Percentiles rank a stretch among this genome's conserved stretches.
Evolutionary conservation across 2,113 vertebrate genomes (phyloP).

Genomic region (Vulpes ferrilata): DNA sequence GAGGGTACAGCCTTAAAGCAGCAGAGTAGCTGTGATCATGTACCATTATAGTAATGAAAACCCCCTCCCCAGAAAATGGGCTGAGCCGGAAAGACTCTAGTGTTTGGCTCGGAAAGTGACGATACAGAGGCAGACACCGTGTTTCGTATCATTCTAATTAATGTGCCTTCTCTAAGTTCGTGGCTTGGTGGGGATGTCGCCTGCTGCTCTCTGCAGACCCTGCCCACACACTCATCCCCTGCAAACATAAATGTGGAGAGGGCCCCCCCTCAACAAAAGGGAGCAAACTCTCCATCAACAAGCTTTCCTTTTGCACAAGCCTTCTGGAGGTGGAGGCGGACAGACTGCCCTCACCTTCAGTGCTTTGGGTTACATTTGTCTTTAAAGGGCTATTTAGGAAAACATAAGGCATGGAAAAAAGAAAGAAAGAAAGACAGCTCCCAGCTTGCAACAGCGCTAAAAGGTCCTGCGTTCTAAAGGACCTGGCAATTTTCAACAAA

Average conservation of each 20-base stretch:
- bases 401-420: slow-evolving; percentile 31
- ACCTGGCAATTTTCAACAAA: not conserved
- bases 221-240: not conserved
- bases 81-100: not conserved
- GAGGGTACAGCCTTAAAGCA: not conserved
- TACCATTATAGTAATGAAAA: not conserved
- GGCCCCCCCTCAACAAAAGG: not conserved
- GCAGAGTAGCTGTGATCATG: not conserved
- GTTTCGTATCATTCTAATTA: not conserved
- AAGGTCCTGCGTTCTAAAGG: not conserved
- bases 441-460: not conserved
- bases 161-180: not conserved
- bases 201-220: not conserved
- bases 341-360: not conserved
- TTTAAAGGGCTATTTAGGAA: slow-evolving; percentile 46
- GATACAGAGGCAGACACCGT: not conserved
- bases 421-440: not conserved
- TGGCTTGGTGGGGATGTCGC: not conserved
- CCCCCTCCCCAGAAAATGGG: not conserved
- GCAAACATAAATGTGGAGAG: not conserved
- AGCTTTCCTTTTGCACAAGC: not conserved
- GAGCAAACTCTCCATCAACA: not conserved
- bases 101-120: not conserved
- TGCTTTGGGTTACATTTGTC: not conserved
- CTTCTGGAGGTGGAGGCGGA: not conserved